Percentiles rank a stretch among this genome's conserved stretches.
Conservation (phyloP, 1,140 invertebrate species). For the Lethocerus indicus region DNA sequence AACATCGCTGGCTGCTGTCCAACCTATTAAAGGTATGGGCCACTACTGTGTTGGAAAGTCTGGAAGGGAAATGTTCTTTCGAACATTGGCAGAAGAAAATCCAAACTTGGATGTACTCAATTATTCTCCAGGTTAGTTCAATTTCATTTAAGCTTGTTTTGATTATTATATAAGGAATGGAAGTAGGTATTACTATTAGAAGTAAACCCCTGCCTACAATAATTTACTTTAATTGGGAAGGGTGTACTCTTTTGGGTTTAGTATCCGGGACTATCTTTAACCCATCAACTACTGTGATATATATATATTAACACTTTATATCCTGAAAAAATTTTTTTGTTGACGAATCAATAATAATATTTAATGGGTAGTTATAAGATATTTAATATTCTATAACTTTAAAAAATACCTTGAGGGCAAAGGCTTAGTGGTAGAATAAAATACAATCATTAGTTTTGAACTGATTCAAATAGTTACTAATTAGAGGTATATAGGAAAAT, state of each 20-base stretch:
- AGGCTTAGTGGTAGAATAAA: too few species aligned
- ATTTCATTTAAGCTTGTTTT: background rate
- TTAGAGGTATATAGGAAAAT: too few species aligned
- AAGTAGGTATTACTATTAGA: background rate
- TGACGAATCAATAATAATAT: too few species aligned
- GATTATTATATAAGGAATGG: background rate
- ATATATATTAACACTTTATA: background rate
- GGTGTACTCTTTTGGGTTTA: too few species aligned
- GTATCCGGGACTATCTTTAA: background rate
- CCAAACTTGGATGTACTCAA: slow-evolving; percentile 59
- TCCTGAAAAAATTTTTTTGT: background rate
- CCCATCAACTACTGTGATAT: background rate
- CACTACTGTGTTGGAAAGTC: slow-evolving; percentile 80
- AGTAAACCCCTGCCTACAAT: too few species aligned
- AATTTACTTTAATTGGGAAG: too few species aligned
- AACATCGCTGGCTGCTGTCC: slow-evolving; percentile 62
- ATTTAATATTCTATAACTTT: too few species aligned
- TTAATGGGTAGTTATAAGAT: too few species aligned
- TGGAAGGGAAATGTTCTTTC: slow-evolving; percentile 82
- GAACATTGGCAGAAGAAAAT: slow-evolving; percentile 63
- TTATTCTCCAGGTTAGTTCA: slow-evolving; percentile 64
- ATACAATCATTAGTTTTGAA: too few species aligned
- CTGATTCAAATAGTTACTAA: too few species aligned
- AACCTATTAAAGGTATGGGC: slow-evolving; percentile 54
- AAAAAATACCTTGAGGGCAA: too few species aligned